A percentile compares a stretch with the other conserved stretches of the same genome.
Evolutionary conservation across 1,140 invertebrate species (phyloP).

Genomic region (Drosophila funebris): DNA sequence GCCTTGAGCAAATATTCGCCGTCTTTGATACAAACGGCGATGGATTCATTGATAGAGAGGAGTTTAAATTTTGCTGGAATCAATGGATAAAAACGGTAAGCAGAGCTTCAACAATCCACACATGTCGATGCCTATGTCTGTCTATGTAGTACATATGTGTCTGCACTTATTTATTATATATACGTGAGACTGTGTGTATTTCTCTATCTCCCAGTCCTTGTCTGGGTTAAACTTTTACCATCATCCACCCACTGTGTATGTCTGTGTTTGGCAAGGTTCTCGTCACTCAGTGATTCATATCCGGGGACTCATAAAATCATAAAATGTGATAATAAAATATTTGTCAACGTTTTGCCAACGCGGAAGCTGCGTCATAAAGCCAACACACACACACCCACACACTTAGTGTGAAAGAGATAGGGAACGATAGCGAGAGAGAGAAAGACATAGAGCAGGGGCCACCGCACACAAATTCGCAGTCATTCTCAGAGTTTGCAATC

Average conservation of each 20-base stretch:
- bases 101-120: slow-evolving; percentile 3
- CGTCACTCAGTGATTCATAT: slow-evolving; percentile 77
- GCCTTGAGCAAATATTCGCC: slow-evolving; percentile 90
- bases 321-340: slow-evolving; percentile 82
- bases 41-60: slow-evolving; percentile 91
- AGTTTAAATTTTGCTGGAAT: slow-evolving; percentile 93
- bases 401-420: slow-evolving; percentile 7
- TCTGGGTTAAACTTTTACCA: slow-evolving; percentile 35
- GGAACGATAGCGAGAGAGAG: background rate
- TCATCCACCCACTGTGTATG: slow-evolving; percentile 51
- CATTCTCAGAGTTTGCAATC: slow-evolving; percentile 66
- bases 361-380: slow-evolving; percentile 42
- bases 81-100: slow-evolving; percentile 92
- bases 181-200: background rate
- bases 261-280: slow-evolving; percentile 46
- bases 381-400: slow-evolving; percentile 7
- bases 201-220: slow-evolving; percentile 3
- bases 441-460: background rate
- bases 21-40: slow-evolving; percentile 92
- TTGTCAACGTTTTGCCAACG: slow-evolving; percentile 71
- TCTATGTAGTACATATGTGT: no score
- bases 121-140: no score
- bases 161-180: background rate
- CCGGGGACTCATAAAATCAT: slow-evolving; percentile 81
- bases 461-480: slow-evolving; percentile 44